Evolutionary conservation across 2,113 vertebrate genomes (phyloP).

Genomic region (Myotis davidii): DNA sequence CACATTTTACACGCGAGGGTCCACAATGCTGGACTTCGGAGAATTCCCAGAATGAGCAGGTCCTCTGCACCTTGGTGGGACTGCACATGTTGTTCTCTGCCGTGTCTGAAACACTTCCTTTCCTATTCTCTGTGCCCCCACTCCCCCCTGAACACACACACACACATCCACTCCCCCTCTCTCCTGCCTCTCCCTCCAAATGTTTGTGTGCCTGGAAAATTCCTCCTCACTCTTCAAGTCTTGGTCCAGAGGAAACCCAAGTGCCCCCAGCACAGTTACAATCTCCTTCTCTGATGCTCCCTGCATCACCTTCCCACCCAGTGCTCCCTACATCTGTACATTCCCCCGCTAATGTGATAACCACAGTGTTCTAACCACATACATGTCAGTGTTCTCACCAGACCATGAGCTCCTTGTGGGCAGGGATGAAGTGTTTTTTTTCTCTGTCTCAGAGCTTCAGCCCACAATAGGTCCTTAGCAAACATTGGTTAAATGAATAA

Average conservation of each 20-base stretch:
- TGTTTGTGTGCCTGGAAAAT: slow-evolving; percentile 43
- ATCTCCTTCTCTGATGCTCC: not conserved
- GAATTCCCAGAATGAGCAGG: not conserved
- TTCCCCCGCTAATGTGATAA: not conserved
- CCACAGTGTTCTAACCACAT: not conserved
- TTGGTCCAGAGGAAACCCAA: not conserved
- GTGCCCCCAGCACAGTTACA: not conserved
- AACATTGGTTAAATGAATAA: not conserved
- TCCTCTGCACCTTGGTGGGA: not conserved
- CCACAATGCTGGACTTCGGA: not conserved
- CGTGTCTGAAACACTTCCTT: not conserved
- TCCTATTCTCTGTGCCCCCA: not conserved
- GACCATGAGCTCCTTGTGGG: not conserved
- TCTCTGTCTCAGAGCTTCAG: not conserved
- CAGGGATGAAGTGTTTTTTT: not conserved
- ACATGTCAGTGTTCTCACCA: not conserved
- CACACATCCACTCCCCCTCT: not conserved
- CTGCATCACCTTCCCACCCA: not conserved
- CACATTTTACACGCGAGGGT: not conserved
- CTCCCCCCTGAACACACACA: no score
- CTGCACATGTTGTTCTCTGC: not conserved
- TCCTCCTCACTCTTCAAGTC: slow-evolving; percentile 16
- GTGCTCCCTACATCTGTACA: not conserved
- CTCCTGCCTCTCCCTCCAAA: not conserved
- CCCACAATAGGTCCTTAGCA: not conserved